phyloP scores from a whole-genome alignment of 2,113 vertebrate genomes.

The Poecilia latipinna region DNA sequence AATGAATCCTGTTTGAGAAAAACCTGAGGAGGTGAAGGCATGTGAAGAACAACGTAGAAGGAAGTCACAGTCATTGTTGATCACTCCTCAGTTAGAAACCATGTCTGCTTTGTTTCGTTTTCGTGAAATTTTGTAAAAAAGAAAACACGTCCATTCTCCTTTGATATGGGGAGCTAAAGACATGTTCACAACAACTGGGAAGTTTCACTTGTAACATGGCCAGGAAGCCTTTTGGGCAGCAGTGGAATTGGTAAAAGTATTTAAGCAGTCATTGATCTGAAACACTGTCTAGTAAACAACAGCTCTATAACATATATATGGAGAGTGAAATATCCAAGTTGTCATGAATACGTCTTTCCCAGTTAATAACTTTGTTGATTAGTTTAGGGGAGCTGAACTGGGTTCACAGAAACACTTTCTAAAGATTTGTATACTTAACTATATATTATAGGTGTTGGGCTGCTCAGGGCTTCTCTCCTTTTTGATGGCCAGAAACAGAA shows the following conservation, averaged over 20 bases:
- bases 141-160: conserved; percentile 57
- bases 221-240: too few species aligned
- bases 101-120: conserved; percentile 73
- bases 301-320: background rate
- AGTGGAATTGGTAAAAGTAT: too few species aligned
- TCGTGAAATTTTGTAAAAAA: conserved; percentile 63
- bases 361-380: conserved; percentile 66
- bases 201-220: background rate
- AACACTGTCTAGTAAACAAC: background rate
- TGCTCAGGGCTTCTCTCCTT: conserved; percentile 35
- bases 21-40: conserved; percentile 28
- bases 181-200: conserved; percentile 34
- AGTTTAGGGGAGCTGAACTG: conserved; percentile 74
- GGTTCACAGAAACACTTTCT: conserved; percentile 60
- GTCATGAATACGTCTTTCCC: conserved; percentile 22
- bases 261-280: too few species aligned
- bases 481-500: background rate
- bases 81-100: conserved; percentile 23
- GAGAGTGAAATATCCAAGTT: conserved; percentile 10
- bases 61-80: conserved; percentile 44
- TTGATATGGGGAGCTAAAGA: conserved; percentile 50
- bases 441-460: conserved; percentile 4
- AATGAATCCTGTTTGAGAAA: conserved; percentile 87
- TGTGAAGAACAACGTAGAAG: conserved; percentile 57
- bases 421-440: conserved; percentile 38